These are phyloP conservation scores for Trichopria drosophilae DNA, from an alignment of 2,888 invertebrate species.

Conservation along the genomic window DNA sequence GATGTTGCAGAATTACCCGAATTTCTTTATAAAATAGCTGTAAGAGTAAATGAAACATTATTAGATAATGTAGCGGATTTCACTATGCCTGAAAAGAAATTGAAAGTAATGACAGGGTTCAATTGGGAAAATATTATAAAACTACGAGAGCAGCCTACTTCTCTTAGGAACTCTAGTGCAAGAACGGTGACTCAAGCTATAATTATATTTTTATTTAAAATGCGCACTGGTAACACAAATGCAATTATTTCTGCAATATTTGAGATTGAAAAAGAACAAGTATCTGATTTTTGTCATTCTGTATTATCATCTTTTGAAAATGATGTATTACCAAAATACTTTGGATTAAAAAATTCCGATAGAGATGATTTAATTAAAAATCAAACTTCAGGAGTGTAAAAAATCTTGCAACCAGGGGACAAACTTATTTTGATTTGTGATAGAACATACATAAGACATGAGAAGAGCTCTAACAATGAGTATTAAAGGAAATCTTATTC, in stretches of 20 bases:
- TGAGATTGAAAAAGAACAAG: no score
- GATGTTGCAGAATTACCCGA: conserved; percentile 9
- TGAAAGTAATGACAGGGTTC: conserved; percentile 14
- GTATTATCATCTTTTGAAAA: no score
- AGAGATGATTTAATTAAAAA: conserved; percentile 22
- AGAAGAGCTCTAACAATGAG: no score
- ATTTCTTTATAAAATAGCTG: conserved; percentile 8
- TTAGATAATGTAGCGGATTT: conserved; percentile 10
- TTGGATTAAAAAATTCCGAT: conserved; percentile 19
- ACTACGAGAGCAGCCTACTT: conserved; percentile 7
- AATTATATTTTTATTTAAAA: conserved; percentile 22
- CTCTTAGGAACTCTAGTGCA: conserved; percentile 2
- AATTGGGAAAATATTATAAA: conserved; percentile 15
- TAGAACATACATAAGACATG: conserved; percentile 26
- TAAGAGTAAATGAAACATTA: conserved; percentile 4
- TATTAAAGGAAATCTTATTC: no score
- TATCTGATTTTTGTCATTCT: no score
- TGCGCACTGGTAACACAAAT: conserved; percentile 30
- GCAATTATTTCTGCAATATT: conserved; percentile 9
- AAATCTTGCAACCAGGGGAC: no score
- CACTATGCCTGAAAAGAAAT: conserved; percentile 5
- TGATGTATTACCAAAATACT: conserved; percentile 18
- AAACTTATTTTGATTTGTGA: conserved; percentile 20
- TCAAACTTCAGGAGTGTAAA: conserved; percentile 20
- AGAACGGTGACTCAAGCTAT: conserved; percentile 12